phyloP scores from a whole-genome alignment of 2,888 invertebrate genomes.

The Aplocera efformata region DNA sequence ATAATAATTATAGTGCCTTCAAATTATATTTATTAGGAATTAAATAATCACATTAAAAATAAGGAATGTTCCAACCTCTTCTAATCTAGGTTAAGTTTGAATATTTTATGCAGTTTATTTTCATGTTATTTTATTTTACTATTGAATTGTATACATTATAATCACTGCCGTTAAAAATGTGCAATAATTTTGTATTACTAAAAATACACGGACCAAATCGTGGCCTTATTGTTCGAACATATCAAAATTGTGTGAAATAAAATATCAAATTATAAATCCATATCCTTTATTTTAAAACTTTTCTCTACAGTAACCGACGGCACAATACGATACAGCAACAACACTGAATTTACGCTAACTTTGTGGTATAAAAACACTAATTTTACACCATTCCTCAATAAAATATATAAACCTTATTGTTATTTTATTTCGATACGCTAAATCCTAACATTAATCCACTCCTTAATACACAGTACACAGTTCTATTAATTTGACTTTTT shows the following conservation, averaged over 20 bases:
- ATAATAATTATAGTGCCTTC: constrained; percentile 41
- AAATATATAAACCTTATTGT: constrained; percentile 45
- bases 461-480: too few relatives aligned
- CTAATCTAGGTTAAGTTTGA: constrained; percentile 26
- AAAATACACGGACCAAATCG: constrained; percentile 33
- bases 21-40: constrained; percentile 29
- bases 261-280: constrained; percentile 37
- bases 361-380: constrained; percentile 40
- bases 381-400: constrained; percentile 66
- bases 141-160: constrained; percentile 16
- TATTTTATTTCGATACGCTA: constrained; percentile 34
- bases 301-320: constrained; percentile 43
- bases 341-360: constrained; percentile 42
- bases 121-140: constrained; percentile 24
- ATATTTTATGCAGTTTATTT: constrained; percentile 26
- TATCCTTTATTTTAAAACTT: constrained; percentile 46
- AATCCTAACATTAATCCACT: background rate
- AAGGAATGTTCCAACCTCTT: constrained; percentile 45
- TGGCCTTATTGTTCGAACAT: constrained; percentile 32
- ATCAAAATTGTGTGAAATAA: constrained; percentile 39
- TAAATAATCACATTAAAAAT: constrained; percentile 37
- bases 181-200: constrained; percentile 29
- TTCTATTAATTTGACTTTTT: too few relatives aligned
- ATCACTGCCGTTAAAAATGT: constrained; percentile 30
- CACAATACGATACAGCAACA: constrained; percentile 33